Percentiles rank a stretch among this genome's conserved stretches.
Conservation (phyloP, 2,888 invertebrate species). For the Drosophila bunnanda region DNA sequence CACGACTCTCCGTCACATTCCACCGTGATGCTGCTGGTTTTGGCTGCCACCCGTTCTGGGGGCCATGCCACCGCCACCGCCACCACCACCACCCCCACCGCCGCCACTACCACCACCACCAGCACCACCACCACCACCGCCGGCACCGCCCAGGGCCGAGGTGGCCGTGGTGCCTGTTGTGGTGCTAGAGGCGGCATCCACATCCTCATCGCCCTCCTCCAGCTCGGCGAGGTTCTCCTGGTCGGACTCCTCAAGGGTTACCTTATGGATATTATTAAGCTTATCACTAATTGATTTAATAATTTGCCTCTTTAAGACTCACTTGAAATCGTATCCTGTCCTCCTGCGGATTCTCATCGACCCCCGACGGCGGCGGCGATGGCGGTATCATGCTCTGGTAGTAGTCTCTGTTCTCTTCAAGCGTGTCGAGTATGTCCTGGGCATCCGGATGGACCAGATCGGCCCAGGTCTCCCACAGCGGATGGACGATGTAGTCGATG, state of each 20-base stretch:
- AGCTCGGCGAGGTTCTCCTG: conserved; percentile 87
- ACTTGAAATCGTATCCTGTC: conserved; percentile 91
- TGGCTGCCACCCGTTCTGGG: conserved; percentile 85
- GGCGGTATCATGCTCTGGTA: conserved; percentile 98
- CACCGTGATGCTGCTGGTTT: conserved; percentile 87
- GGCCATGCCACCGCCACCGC: conserved; percentile 52
- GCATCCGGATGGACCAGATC: conserved; percentile 99
- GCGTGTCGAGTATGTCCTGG: conserved; percentile 97
- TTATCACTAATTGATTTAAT: background rate
- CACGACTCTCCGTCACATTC: conserved; percentile 97
- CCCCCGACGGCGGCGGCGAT: conserved; percentile 91
- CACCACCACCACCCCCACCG: conserved; percentile 36
- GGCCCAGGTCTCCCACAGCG: conserved; percentile 99
- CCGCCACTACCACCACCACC: conserved; percentile 29
- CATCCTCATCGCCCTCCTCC: conserved; percentile 86
- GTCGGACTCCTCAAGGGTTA: conserved; percentile 92
- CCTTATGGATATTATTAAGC: conserved; percentile 81
- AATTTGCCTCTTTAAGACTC: conserved; percentile 46
- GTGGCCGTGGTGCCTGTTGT: conserved; percentile 60
- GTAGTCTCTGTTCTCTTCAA: conserved; percentile 99
- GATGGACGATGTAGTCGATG: conserved; percentile 99
- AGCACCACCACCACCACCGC: conserved; percentile 35
- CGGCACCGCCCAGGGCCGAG: conserved; percentile 33
- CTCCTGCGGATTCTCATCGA: conserved; percentile 86
- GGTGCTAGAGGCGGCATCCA: conserved; percentile 65